Base-by-base conservation (phyloP, 2,113 vertebrate species). In the Labeo rohita region DNA sequence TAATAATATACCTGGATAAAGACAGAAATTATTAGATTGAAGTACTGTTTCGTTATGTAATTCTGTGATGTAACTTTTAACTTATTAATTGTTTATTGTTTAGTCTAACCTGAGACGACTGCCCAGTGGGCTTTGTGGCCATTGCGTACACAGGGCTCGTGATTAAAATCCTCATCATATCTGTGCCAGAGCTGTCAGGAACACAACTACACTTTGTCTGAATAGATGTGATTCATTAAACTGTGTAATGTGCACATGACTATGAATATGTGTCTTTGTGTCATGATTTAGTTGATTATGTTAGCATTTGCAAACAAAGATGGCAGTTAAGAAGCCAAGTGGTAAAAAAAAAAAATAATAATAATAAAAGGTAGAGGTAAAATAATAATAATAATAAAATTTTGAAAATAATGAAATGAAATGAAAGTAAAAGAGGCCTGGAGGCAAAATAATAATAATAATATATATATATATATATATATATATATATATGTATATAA, bases 121-220 rank as follows among this genome's bases (percentile, higher is more conserved):
- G 96, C 97, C 97, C 97, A 98, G 90, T 98, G 97, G 0, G 97
- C 96, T 87, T 93, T 96, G 90, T 97, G 93, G 47, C 97, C 97
- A 1, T 74, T 88, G 61, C 93, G 93, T 89, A 91, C 92, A 84
- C 97, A 97, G 0, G 97, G 97, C 86, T 97, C 96, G 0, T 97
- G 97, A 91, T 98, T 98, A 90, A 92, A 97, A 88, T 98, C 97
- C 84, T 97, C 96, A 2, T 98, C 97, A 39, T 98, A 98, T 90
- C 97, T 98, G 89, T 21, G 86, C 0, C 23, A 59, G 77, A 43
- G 23, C 16, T 8, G 92, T 96, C 90, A 95, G 93, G 90, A 91
- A 89, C 15, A 36, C 11, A 28, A 16, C 68, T 54, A 36, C 75
- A 54, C 7, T 4, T 23, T 34, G n/a, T 76, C 6, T 76, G 47